Conservation (phyloP, 2,888 invertebrate genomes). For the Stegophylla sp. region DNA sequence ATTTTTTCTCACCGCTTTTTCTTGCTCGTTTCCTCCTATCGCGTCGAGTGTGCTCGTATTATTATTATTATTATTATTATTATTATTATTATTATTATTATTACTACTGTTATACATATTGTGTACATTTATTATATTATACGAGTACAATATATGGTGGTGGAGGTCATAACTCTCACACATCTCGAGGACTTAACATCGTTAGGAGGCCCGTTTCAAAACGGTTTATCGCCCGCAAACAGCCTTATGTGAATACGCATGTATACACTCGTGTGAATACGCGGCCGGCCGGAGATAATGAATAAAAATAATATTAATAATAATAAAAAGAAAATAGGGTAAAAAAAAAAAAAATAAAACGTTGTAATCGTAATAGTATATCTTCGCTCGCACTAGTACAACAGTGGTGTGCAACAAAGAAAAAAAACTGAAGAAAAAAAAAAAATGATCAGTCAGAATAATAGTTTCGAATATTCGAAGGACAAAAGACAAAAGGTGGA, state of each 20-base stretch:
- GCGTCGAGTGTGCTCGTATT: slow-evolving; percentile 1
- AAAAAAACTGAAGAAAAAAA: too few relatives aligned
- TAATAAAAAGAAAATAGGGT: too few relatives aligned
- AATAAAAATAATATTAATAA: background rate
- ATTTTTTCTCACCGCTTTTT: background rate
- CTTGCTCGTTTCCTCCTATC: background rate
- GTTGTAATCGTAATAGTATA: too few relatives aligned
- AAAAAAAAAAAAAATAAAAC: too few relatives aligned
- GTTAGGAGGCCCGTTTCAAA: background rate
- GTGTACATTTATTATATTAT: background rate
- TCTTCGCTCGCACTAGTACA: too few relatives aligned
- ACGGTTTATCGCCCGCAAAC: slow-evolving; percentile 14
- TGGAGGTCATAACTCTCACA: background rate
- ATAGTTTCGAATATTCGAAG: too few relatives aligned
- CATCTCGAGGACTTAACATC: slow-evolving; percentile 27
- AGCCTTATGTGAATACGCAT: background rate
- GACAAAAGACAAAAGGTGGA: too few relatives aligned
- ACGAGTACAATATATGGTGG: background rate
- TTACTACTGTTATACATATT: too few relatives aligned
- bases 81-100: too few relatives aligned
- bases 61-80: too few relatives aligned
- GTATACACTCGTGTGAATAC: background rate
- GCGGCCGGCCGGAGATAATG: background rate
- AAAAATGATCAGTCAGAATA: too few relatives aligned
- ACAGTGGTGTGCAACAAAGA: too few relatives aligned